Conservation (phyloP, 2,113 vertebrate genomes). For the Scortum barcoo region DNA sequence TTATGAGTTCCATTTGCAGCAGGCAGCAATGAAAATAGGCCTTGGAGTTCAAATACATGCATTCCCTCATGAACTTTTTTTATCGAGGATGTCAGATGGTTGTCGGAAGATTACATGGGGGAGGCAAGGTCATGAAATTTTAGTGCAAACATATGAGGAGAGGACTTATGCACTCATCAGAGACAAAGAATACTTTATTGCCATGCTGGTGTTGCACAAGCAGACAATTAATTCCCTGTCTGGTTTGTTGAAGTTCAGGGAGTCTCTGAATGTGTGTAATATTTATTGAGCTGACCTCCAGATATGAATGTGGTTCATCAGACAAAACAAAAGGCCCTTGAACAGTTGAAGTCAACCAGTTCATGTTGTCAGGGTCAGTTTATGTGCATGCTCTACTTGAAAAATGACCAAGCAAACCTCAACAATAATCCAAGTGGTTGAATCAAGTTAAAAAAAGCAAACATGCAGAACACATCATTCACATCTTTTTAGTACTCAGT, state of each 20-base stretch:
- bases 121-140: slow-evolving; percentile 66
- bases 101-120: slow-evolving; percentile 62
- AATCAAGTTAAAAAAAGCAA: slow-evolving; percentile 58
- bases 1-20: slow-evolving; percentile 49
- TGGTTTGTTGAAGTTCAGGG: slow-evolving; percentile 46
- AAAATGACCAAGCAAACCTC: slow-evolving; percentile 63
- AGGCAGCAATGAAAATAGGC: slow-evolving; percentile 30
- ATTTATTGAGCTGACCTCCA: slow-evolving; percentile 60
- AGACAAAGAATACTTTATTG: slow-evolving; percentile 59
- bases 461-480: slow-evolving; percentile 39
- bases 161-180: slow-evolving; percentile 53
- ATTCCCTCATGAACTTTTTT: slow-evolving; percentile 52
- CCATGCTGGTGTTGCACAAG: slow-evolving; percentile 61
- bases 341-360: slow-evolving; percentile 67
- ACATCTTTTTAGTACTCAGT: slow-evolving; percentile 42
- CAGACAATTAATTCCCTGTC: slow-evolving; percentile 61
- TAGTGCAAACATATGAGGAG: slow-evolving; percentile 72
- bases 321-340: slow-evolving; percentile 65
- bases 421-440: slow-evolving; percentile 63
- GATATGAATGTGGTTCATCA: slow-evolving; percentile 48
- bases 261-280: slow-evolving; percentile 60
- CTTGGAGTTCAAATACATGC: slow-evolving; percentile 42
- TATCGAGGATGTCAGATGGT: slow-evolving; percentile 66
- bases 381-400: slow-evolving; percentile 55
- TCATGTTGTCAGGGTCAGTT: slow-evolving; percentile 59